Conservation (phyloP, 2,888 invertebrate genomes). For the Iphiclides podalirius region DNA sequence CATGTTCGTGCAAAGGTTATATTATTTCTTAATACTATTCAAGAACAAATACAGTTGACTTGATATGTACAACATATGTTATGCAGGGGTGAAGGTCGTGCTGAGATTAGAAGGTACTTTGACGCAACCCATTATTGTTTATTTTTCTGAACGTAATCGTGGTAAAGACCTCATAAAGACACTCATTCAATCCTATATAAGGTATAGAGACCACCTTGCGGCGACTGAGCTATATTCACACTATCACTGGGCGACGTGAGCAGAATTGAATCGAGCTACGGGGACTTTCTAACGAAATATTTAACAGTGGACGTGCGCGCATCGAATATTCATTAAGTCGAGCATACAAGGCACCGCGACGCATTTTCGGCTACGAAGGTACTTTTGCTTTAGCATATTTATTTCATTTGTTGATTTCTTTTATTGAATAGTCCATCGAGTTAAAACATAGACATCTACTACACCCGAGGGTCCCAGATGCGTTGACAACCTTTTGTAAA, state of each 20-base stretch:
- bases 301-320: slow-evolving; percentile 53
- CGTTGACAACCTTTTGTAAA: no score
- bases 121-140: not conserved
- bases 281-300: slow-evolving; percentile 75
- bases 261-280: slow-evolving; percentile 41
- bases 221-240: slow-evolving; percentile 26
- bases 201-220: slow-evolving; percentile 23
- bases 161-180: no score
- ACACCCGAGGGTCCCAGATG: no score
- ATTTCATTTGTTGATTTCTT: not conserved
- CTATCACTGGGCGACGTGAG: slow-evolving; percentile 36
- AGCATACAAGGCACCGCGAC: slow-evolving; percentile 53
- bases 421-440: no score
- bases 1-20: no score
- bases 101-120: no score
- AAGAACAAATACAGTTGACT: no score
- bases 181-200: not conserved
- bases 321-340: slow-evolving; percentile 58
- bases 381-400: slow-evolving; percentile 30
- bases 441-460: no score
- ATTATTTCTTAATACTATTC: no score
- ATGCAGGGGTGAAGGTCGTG: no score
- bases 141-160: not conserved
- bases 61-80: no score
- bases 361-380: slow-evolving; percentile 54